A percentile compares a stretch with the other conserved stretches of the same genome.
Evolutionary conservation across 2,797 vertebrate genomes (phyloP).

Genomic region (Lateolabrax maculatus): DNA sequence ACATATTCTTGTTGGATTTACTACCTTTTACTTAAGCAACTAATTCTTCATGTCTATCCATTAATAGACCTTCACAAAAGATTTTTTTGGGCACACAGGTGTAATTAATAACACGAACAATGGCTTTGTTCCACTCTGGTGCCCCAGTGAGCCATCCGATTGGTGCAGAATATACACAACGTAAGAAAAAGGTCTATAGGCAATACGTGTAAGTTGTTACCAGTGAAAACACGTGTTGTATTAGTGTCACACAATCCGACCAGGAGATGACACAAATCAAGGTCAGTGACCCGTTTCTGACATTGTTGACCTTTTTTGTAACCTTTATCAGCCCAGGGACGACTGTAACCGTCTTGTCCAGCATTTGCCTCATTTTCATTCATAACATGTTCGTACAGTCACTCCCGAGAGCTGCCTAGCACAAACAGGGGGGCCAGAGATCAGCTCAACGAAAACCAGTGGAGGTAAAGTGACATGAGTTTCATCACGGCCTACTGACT

Average conservation of each 20-base stretch:
- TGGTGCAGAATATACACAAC: background rate
- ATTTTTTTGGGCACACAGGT: background rate
- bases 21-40: background rate
- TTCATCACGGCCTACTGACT: background rate
- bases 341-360: background rate
- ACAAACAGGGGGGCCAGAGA: constrained; percentile 9
- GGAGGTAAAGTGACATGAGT: constrained; percentile 34
- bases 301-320: constrained; percentile 1
- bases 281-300: constrained; percentile 25
- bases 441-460: constrained; percentile 17
- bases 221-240: background rate
- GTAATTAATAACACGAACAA: background rate
- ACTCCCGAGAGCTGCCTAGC: constrained; percentile 7
- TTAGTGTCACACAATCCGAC: background rate
- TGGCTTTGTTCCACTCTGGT: background rate
- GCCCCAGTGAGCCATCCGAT: background rate
- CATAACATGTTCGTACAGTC: background rate
- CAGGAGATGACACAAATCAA: constrained; percentile 17
- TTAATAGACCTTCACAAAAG: background rate
- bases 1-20: background rate
- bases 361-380: constrained; percentile 40
- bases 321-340: constrained; percentile 11
- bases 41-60: background rate
- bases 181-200: background rate
- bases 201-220: background rate